Base-by-base conservation (phyloP, 2,888 invertebrate species). In the Himalopsyche tibetana region DNA sequence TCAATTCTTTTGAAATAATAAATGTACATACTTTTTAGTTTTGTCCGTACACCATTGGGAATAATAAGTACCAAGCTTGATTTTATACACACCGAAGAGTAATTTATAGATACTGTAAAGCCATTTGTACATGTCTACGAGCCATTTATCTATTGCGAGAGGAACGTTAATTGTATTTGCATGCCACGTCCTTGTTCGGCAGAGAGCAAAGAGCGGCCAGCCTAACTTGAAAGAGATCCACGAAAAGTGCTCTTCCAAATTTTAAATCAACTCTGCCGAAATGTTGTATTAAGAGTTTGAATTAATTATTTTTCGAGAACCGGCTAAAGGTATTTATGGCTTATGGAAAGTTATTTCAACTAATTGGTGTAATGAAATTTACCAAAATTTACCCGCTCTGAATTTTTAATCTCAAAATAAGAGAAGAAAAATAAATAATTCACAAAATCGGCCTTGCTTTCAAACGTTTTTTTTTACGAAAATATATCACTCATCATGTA, bases 101-200 rank as follows among this genome's bases (percentile, higher is more conserved):
- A 28, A 74, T 74, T 74, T 74, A 74, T 74, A 74, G 74, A 74
- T 74, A 36, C 36, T 36, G 74, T 36, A 74, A 74, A 74, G 40
- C 63, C 63, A 40, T 82, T 82, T 82, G 63, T 82, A 82, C 40
- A 82, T 82, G 63, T 63, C 56, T 56, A 82, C 82, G 42, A 82
- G 82, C 82, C 82, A 82, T 82, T 82, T 82, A 82, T 82, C 82
- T 55, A 82, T 82, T 40, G 42, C 63, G 82, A 40, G 63, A 74
- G 63, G 38, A 63, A 55, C 82, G 63, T 63, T 82, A 82, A 82
- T 82, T 82, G 82, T 82, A 82, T 82, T 82, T 82, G 82, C 82
- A 63, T 82, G 69, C 74, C 74, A 74, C 38, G 74, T 74, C 74
- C 74, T 36, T 74, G 28, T 63, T 74, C 74, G 38, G 36, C 36